Conservation (phyloP, 2,113 vertebrate species). For the Penelope pileata region DNA sequence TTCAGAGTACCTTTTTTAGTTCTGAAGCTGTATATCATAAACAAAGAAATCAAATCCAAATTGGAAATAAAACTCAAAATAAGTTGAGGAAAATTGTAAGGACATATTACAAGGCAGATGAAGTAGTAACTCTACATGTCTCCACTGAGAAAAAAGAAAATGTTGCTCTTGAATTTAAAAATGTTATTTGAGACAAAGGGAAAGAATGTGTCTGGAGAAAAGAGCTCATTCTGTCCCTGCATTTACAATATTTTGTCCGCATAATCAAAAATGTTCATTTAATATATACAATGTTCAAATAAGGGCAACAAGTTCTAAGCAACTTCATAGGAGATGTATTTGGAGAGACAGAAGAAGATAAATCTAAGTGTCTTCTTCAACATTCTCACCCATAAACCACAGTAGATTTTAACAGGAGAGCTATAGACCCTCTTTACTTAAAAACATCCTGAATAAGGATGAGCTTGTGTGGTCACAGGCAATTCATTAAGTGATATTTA, state of each 20-base stretch:
- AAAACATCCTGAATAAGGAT: neutral
- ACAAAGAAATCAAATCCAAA: neutral
- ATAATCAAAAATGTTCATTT: rapidly evolving
- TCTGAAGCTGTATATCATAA: neutral
- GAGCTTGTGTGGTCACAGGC: neutral
- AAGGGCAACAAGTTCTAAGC: neutral
- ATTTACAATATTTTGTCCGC: neutral
- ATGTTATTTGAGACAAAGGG: neutral
- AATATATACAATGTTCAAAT: neutral
- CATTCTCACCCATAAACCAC: neutral
- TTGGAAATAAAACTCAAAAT: neutral
- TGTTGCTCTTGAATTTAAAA: neutral
- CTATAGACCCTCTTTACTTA: rapidly evolving
- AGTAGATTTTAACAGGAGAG: neutral
- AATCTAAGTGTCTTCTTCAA: neutral
- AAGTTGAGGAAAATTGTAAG: neutral
- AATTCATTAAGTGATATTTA: neutral
- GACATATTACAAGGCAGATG: neutral
- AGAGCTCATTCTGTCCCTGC: neutral
- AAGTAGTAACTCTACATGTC: neutral
- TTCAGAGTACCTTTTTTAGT: neutral
- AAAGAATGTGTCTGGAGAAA: neutral
- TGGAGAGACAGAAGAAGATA: neutral
- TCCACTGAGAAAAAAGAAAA: neutral
- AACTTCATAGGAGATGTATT: neutral